Percentiles rank a stretch among this genome's conserved stretches.
Conservation (phyloP, 2,888 invertebrate genomes). For the Cephus rjabovi region DNA sequence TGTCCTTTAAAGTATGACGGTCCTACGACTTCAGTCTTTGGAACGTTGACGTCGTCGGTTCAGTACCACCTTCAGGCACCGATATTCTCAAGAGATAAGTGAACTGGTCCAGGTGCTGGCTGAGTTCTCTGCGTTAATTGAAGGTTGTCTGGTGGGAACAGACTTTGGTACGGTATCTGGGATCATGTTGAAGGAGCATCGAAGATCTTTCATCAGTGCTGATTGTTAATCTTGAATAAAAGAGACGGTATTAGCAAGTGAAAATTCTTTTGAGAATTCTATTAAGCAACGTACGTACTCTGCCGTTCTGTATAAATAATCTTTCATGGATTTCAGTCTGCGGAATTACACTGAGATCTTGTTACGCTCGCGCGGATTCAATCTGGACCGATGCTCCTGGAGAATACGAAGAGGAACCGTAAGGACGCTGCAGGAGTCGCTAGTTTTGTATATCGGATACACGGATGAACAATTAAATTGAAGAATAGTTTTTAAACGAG, state of each 20-base stretch:
- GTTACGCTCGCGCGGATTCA: background rate
- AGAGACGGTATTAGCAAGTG: background rate
- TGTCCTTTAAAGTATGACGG: background rate
- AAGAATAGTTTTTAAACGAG: background rate
- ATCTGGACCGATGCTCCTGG: background rate
- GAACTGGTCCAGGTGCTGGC: background rate
- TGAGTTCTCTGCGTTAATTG: background rate
- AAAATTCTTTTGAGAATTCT: background rate
- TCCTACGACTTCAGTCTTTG: background rate
- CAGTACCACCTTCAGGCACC: background rate
- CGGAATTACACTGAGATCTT: background rate
- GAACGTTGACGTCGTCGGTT: background rate
- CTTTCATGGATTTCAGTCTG: background rate
- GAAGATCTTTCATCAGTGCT: background rate
- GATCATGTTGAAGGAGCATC: background rate
- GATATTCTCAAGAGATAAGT: background rate
- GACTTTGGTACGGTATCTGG: background rate
- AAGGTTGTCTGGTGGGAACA: background rate
- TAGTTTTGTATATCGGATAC: background rate
- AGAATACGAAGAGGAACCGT: background rate
- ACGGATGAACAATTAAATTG: background rate
- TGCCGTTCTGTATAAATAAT: background rate
- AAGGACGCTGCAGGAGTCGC: background rate
- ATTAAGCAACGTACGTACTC: background rate
- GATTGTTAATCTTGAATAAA: background rate